These are phyloP conservation scores for Drosophila testacea DNA, from an alignment of 2,888 invertebrate species.

Conservation along the genomic window DNA sequence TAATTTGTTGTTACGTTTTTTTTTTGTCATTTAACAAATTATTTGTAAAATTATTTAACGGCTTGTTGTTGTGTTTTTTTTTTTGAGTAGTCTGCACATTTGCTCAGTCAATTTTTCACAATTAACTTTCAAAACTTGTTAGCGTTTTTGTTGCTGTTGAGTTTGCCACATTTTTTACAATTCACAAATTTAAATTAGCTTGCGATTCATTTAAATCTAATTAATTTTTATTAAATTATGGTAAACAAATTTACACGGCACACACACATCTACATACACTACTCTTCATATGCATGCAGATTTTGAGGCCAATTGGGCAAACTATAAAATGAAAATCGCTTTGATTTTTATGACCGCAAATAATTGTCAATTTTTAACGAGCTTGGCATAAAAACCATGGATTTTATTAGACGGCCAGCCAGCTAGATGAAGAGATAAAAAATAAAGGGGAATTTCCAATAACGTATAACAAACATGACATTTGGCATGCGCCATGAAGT, in stretches of 20 bases:
- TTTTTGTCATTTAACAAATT: conserved; percentile 64
- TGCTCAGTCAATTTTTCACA: conserved; percentile 71
- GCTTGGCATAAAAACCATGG: conserved; percentile 50
- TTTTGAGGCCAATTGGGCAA: conserved; percentile 51
- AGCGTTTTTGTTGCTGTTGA: conserved; percentile 17
- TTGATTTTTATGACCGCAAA: conserved; percentile 63
- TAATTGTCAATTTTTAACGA: conserved; percentile 65
- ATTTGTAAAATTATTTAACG: conserved; percentile 50
- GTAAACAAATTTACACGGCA: conserved; percentile 39
- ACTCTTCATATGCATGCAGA: not conserved
- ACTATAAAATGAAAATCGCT: conserved; percentile 60
- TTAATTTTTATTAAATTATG: conserved; percentile 61
- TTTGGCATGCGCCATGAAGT: conserved; percentile 36
- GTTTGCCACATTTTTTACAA: conserved; percentile 32
- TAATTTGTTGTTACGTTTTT: conserved; percentile 4
- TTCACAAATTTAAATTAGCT: conserved; percentile 51
- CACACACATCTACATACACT: not conserved
- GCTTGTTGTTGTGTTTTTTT: conserved; percentile 17
- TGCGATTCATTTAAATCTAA: conserved; percentile 59
- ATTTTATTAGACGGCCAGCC: conserved; percentile 43
- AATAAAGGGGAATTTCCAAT: not conserved
- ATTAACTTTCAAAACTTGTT: conserved; percentile 65
- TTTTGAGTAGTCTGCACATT: conserved; percentile 51
- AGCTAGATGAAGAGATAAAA: conserved; percentile 1
- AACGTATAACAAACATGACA: not conserved